A percentile compares a stretch with the other conserved stretches of the same genome.
These are phyloP conservation scores for Thermophis baileyi DNA, from an alignment of 2,113 vertebrate genomes.

Conservation along the genomic window DNA sequence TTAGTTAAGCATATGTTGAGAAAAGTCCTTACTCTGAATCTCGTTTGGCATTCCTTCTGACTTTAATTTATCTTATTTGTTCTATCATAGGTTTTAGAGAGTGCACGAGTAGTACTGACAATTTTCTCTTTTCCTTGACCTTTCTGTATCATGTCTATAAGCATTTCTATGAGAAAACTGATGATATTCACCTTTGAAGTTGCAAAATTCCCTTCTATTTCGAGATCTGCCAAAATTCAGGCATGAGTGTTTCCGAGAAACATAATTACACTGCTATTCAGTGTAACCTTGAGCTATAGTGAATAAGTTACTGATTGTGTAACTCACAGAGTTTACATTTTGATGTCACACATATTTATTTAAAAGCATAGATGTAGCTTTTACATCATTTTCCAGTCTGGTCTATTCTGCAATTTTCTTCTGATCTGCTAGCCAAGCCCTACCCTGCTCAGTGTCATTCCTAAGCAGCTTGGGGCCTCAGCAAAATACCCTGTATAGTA, in stretches of 20 bases:
- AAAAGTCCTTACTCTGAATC: not conserved
- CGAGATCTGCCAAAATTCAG: not conserved
- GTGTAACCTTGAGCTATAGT: not conserved
- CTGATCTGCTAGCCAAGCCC: not conserved
- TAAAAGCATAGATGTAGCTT: not conserved
- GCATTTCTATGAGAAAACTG: not conserved
- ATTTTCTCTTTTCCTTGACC: not conserved
- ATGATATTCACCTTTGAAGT: not conserved
- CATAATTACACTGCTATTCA: not conserved
- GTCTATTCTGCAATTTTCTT: not conserved
- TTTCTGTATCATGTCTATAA: not conserved
- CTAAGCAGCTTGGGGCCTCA: not conserved
- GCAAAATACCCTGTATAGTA: conserved; percentile 42
- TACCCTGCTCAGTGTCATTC: not conserved
- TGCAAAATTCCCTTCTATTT: not conserved
- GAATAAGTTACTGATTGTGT: not conserved
- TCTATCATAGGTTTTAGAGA: not conserved
- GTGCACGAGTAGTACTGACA: not conserved
- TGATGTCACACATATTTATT: not conserved
- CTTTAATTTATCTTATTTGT: not conserved
- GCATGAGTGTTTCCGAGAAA: not conserved
- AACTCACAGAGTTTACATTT: not conserved
- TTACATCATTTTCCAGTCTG: not conserved
- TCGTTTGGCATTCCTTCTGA: not conserved
- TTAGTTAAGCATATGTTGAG: not conserved